Base-by-base conservation (phyloP, 2,113 vertebrate species). In the Labrus mixtus region DNA sequence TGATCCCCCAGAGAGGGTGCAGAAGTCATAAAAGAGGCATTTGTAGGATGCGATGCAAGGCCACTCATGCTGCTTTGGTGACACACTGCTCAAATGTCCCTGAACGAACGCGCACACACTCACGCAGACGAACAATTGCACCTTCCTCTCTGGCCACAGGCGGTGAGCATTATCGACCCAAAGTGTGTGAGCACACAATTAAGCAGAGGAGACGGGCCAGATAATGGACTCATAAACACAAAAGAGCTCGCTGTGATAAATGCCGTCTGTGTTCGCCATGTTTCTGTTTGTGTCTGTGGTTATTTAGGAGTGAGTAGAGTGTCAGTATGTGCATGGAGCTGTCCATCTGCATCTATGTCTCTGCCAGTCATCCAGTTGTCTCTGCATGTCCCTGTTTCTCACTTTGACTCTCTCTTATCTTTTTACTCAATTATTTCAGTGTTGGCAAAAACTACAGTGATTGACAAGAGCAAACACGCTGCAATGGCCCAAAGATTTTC, bases 141-240 rank as follows among this genome's bases (percentile, higher is more conserved):
- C 59, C 78, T 68, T 82, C 50, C 72, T 79, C 63, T 48, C 69
- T 60, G 76, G 71, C 75, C 74, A 79, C 75, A 78, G 76, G 76
- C 72, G 1, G 37, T 29, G 43, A 78, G 56, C 69, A 73, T 88
- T 93, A 93, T 93, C 75, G 89, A 92, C 88, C 89, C 61, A 51
- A 83, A 86, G 84, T 90, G 85, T 91, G 82, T 84, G 90, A 90
- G 84, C 68, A 75, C 81, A 87, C 91, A 91, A 90, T 93, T 94
- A 92, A 82, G 86, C 79, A 79, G 81, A 84, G 67, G 84, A 82
- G 88, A 90, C 85, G 55, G 77, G 79, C 63, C 39, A 36, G 74
- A 71, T 92, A 93, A 93, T 92, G 80, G 87, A 91, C 84, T 89
- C 89, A 87, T 93, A 91, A 94, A 93, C 86, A 90, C 76, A 88